Conservation (phyloP, 2,113 vertebrate species). For the Scolopax mira region DNA sequence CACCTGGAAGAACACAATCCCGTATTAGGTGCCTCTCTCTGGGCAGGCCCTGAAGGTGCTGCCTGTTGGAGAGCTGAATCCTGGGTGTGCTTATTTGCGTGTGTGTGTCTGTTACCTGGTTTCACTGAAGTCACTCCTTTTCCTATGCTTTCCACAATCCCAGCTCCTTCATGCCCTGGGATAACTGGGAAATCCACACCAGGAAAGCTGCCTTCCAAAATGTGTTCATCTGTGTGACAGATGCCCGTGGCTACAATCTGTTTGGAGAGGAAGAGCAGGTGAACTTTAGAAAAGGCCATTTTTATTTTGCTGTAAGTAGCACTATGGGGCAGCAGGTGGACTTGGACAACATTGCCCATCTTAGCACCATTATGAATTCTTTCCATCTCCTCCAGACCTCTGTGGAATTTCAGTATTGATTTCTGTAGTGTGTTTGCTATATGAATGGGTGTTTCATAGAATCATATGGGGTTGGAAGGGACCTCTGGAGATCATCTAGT, state of each 20-base stretch:
- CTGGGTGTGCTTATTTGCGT: rapidly evolving
- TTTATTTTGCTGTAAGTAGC: constrained; percentile 37
- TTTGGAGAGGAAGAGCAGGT: background rate
- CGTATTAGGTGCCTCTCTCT: background rate
- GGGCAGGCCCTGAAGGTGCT: background rate
- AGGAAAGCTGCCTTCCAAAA: constrained; percentile 72
- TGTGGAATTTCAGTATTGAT: background rate
- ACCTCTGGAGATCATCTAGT: no score
- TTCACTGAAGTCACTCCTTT: constrained; percentile 82
- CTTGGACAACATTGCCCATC: background rate
- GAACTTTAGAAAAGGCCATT: background rate
- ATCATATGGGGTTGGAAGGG: no score
- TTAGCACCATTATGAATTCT: background rate
- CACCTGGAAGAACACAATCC: constrained; percentile 65
- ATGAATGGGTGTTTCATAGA: background rate
- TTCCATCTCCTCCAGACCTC: background rate
- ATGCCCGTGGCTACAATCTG: constrained; percentile 84
- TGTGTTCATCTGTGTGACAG: constrained; percentile 81
- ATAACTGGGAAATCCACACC: constrained; percentile 77
- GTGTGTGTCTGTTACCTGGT: constrained; percentile 67
- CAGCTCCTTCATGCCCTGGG: constrained; percentile 85
- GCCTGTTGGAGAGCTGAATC: background rate
- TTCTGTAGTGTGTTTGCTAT: background rate
- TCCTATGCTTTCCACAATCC: constrained; percentile 85
- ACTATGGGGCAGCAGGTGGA: background rate